Evolutionary conservation across 2,113 vertebrate species (phyloP), one percentile per base, ranked within the genome.

Genomic region (Sceloporus tristichus): DNA sequence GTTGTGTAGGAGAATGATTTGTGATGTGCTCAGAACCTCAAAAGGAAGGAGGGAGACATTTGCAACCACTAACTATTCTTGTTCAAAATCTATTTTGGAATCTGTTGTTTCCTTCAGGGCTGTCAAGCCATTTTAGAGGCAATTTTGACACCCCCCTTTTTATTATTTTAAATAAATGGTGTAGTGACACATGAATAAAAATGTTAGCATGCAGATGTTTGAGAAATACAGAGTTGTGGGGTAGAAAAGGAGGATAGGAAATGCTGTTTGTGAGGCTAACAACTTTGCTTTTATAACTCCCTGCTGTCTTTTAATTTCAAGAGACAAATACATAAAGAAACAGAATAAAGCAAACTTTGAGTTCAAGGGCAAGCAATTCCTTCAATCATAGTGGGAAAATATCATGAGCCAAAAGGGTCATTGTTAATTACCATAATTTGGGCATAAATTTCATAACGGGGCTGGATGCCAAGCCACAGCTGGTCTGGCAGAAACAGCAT

Each of bases 81-180:
- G 86, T 90, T 95, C 90, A 91, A 91, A 85, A 80, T 53, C 1
- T n/a, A 34, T 54, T 88, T 92, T 94, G 92, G 86, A 88, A 92
- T 85, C 77, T 76, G 81, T 4, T 91, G 84, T 87, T 91, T 6
- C 79, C 86, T 90, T 4, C 0, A 90, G 86, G 25, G 71, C 90
- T 91, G 86, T 82, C 79, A 1, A 80, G 84, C 87, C 88, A 88
- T 29, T 70, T n/a, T 87, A 85, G 85, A 85, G 76, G 73, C 59
- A 0, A 10, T 74, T 88, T 87, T 56, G 42, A 92, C 81, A 34
- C 34, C 80, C 89, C 91, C 76, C 19, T 82, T 10, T 27, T 19
- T 68, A 23, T 80, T 34, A 34, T 34, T 34, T 34, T 34, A 34
- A 34, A 34, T 34, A 87, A 93, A 88, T 42, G 34, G 87, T 77